Evolutionary conservation across 1,140 invertebrate species (phyloP).

Genomic region (Polyergus mexicanus): DNA sequence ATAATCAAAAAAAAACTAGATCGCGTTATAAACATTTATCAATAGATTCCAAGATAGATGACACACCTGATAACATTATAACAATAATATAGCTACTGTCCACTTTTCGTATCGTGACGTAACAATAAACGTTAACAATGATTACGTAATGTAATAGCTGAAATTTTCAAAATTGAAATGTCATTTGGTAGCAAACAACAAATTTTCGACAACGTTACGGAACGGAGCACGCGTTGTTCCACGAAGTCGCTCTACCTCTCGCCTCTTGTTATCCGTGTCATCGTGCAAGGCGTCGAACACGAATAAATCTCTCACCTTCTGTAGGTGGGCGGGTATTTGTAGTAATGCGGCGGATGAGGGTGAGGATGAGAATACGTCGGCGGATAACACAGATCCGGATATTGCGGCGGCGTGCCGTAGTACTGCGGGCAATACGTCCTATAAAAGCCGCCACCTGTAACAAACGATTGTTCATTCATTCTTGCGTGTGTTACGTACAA

Average conservation of each 20-base stretch:
- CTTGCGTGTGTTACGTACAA: not conserved
- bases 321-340: conserved; percentile 89
- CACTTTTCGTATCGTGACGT: not conserved
- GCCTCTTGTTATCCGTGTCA: conserved; percentile 5
- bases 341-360: conserved; percentile 88
- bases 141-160: conserved; percentile 1
- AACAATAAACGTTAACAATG: not conserved
- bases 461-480: conserved; percentile 52
- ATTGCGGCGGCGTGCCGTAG: conserved; percentile 87
- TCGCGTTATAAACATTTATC: conserved; percentile 2
- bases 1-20: conserved; percentile 7
- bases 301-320: conserved; percentile 81
- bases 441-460: conserved; percentile 84
- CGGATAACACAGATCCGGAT: conserved; percentile 88
- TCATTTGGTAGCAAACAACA: conserved; percentile 6
- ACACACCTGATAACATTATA: not conserved
- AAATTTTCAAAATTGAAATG: not conserved
- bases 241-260: not conserved
- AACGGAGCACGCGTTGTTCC: not conserved
- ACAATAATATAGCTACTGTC: not conserved
- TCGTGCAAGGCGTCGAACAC: conserved; percentile 44
- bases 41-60: not conserved
- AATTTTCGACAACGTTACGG: conserved; percentile 9
- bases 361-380: conserved; percentile 87
- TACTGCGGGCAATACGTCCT: conserved; percentile 86